Percentiles rank a stretch among this genome's conserved stretches.
phyloP scores from a whole-genome alignment of 1,140 invertebrate genomes.

The Belonocnema kinseyi region DNA sequence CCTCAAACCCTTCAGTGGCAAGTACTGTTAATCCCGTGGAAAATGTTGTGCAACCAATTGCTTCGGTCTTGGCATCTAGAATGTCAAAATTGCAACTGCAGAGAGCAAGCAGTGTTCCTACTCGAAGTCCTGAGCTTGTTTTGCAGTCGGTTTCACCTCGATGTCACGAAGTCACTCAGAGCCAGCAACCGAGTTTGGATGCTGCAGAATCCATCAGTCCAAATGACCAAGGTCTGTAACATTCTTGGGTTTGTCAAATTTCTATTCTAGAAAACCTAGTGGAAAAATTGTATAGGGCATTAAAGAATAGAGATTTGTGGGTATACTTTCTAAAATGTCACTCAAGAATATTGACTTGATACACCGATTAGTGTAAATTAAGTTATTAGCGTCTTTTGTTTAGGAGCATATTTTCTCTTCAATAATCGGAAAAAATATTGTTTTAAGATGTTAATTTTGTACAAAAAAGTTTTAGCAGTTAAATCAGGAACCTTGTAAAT shows the following conservation, averaged over 20 bases:
- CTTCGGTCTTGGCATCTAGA: slow-evolving; percentile 51
- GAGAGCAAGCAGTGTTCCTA: slow-evolving; percentile 79
- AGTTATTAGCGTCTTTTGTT: too few relatives aligned
- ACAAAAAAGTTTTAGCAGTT: too few relatives aligned
- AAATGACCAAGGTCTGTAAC: slow-evolving; percentile 63
- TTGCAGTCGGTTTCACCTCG: slow-evolving; percentile 62
- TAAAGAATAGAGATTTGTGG: neutral
- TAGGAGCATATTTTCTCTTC: too few relatives aligned
- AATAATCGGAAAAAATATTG: too few relatives aligned
- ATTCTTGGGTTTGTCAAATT: slow-evolving; percentile 36
- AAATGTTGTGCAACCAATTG: slow-evolving; percentile 46
- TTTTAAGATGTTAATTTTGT: too few relatives aligned
- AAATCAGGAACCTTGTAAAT: too few relatives aligned
- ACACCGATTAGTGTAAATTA: too few relatives aligned
- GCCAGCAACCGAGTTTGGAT: slow-evolving; percentile 74
- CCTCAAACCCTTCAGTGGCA: slow-evolving; percentile 77
- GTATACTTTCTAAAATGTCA: too few relatives aligned
- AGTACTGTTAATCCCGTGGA: slow-evolving; percentile 67
- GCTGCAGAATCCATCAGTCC: slow-evolving; percentile 67
- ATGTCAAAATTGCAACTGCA: slow-evolving; percentile 73
- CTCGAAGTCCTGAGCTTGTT: slow-evolving; percentile 73
- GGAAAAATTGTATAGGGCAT: neutral
- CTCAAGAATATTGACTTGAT: too few relatives aligned
- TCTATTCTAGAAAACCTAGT: slow-evolving; percentile 20
- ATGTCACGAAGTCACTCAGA: slow-evolving; percentile 74